Evolutionary conservation across 2,888 invertebrate species (phyloP).

Genomic region (Itoplectis maculator): DNA sequence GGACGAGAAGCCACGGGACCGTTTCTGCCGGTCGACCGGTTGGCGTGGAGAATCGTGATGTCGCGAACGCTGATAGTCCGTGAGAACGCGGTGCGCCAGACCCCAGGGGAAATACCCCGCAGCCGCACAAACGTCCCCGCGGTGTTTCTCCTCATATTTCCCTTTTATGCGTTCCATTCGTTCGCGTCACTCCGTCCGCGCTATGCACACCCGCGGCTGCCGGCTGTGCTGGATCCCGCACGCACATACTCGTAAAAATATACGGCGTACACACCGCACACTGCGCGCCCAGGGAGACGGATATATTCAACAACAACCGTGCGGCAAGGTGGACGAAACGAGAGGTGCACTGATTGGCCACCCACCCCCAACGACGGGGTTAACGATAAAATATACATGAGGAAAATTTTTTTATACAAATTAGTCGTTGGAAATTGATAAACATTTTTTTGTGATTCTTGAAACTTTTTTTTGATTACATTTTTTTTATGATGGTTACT

Average conservation of each 20-base stretch:
- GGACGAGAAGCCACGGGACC: slow-evolving; percentile 34
- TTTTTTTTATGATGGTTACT: too few species aligned
- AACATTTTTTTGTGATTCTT: too few species aligned
- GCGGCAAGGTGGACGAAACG: too few species aligned
- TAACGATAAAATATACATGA: not conserved
- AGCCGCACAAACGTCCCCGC: slow-evolving; percentile 75
- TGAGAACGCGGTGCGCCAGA: slow-evolving; percentile 62
- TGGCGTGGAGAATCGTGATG: slow-evolving; percentile 44
- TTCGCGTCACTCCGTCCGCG: slow-evolving; percentile 78
- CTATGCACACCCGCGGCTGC: slow-evolving; percentile 61
- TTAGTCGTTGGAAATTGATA: too few species aligned
- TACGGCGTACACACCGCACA: not conserved
- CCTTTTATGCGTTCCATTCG: slow-evolving; percentile 83
- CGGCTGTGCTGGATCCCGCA: slow-evolving; percentile 54
- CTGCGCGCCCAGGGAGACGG: not conserved
- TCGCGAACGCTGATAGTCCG: slow-evolving; percentile 58
- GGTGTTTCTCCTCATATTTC: slow-evolving; percentile 81
- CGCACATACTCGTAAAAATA: slow-evolving; percentile 58
- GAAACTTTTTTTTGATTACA: too few species aligned
- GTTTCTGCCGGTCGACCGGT: slow-evolving; percentile 9
- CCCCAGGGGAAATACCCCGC: slow-evolving; percentile 81
- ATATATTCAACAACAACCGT: slow-evolving; percentile 3
- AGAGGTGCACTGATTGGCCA: slow-evolving; percentile 14
- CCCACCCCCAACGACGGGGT: not conserved
- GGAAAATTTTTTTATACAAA: not conserved